A percentile compares a stretch with the other conserved stretches of the same genome.
These are phyloP conservation scores for Danaus plexippus DNA, from an alignment of 1,140 invertebrate genomes.

Conservation along the genomic window DNA sequence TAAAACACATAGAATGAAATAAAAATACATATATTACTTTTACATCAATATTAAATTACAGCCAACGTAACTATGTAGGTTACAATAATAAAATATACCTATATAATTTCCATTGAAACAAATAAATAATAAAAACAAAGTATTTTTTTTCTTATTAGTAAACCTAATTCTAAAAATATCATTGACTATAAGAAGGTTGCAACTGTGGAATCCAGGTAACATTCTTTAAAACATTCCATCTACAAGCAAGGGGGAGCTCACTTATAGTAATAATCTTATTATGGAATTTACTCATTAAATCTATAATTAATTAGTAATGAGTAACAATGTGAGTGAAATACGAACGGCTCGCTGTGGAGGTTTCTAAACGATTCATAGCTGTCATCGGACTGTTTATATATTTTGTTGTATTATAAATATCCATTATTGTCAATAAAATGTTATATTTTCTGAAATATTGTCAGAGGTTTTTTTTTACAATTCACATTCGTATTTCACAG, in stretches of 20 bases:
- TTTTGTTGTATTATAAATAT: conserved; percentile 9
- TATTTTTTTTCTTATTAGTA: conserved; percentile 65
- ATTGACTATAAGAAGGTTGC: conserved; percentile 66
- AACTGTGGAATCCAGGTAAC: conserved; percentile 63
- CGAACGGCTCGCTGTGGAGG: conserved; percentile 14
- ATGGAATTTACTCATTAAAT: conserved; percentile 67
- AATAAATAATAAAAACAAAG: conserved; percentile 71
- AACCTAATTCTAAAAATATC: conserved; percentile 66
- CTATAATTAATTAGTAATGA: conserved; percentile 63
- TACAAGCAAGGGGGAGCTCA: conserved; percentile 66
- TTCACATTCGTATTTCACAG: conserved; percentile 27
- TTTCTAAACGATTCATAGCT: conserved; percentile 3
- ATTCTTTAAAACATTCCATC: conserved; percentile 62
- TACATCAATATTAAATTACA: conserved; percentile 71
- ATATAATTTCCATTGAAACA: conserved; percentile 27
- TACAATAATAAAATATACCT: conserved; percentile 71
- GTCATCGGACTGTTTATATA: conserved; percentile 6
- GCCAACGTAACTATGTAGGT: conserved; percentile 69
- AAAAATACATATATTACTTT: conserved; percentile 72
- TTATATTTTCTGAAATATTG: conserved; percentile 7
- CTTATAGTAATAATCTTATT: conserved; percentile 58
- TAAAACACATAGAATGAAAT: conserved; percentile 52
- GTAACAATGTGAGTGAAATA: conserved; percentile 40
- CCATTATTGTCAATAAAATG: conserved; percentile 20
- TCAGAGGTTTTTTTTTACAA: conserved; percentile 5